phyloP scores from a whole-genome alignment of 1,140 invertebrate species.

The Megalopta genalis region DNA sequence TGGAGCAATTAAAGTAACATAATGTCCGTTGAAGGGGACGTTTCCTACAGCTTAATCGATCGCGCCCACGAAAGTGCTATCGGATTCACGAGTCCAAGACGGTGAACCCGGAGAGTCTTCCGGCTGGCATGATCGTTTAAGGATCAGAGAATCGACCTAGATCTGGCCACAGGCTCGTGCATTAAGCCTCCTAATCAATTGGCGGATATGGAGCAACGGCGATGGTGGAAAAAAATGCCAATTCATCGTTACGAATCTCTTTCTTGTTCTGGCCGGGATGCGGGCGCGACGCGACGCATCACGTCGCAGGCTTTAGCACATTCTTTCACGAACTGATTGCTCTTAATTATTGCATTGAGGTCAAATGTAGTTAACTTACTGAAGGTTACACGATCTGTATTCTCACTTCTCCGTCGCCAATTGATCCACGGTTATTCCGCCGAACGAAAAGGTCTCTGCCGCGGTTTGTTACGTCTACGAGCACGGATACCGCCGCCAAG shows the following conservation, averaged over 20 bases:
- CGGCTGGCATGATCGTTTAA: neutral
- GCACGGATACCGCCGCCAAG: too few species aligned
- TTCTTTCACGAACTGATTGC: slow-evolving; percentile 67
- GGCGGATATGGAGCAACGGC: slow-evolving; percentile 46
- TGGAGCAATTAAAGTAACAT: too few species aligned
- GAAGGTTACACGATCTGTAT: slow-evolving; percentile 54
- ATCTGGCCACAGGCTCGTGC: neutral
- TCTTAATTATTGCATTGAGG: slow-evolving; percentile 74
- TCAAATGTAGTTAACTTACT: slow-evolving; percentile 70
- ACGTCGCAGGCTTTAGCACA: slow-evolving; percentile 43
- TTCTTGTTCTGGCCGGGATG: neutral
- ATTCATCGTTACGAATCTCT: slow-evolving; percentile 51
- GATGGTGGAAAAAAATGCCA: slow-evolving; percentile 44
- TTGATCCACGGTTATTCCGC: slow-evolving; percentile 37
- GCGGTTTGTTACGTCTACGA: neutral
- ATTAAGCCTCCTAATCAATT: slow-evolving; percentile 52
- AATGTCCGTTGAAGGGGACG: neutral
- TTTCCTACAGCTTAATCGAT: too few species aligned
- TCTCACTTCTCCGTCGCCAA: slow-evolving; percentile 48
- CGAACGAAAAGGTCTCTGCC: slow-evolving; percentile 9
- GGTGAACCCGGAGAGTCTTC: neutral
- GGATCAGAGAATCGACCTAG: slow-evolving; percentile 35
- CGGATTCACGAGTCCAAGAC: neutral
- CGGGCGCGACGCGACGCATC: neutral
- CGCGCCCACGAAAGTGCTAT: neutral